A percentile compares a stretch with the other conserved stretches of the same genome.
These are phyloP conservation scores for Drosophila nr. perissopoda DNA, from an alignment of 2,888 invertebrate species.

Conservation along the genomic window DNA sequence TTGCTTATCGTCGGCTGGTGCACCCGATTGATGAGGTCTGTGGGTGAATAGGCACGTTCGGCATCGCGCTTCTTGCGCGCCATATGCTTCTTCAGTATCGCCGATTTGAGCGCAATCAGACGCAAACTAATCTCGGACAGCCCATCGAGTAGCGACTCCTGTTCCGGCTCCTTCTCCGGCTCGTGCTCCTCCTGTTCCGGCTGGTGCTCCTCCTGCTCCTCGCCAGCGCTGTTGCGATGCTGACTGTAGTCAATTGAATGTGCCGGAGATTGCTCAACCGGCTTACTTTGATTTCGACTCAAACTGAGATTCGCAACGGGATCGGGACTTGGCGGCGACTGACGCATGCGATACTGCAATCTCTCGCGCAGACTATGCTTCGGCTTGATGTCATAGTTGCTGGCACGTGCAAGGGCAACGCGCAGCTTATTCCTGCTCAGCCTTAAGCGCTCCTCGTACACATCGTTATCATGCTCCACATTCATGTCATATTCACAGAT, in stretches of 20 bases:
- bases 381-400: slow-evolving; percentile 54
- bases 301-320: slow-evolving; percentile 19
- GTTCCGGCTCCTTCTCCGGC: slow-evolving; percentile 48
- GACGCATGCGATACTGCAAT: slow-evolving; percentile 49
- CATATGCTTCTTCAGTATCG: slow-evolving; percentile 82
- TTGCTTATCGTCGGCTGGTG: slow-evolving; percentile 49
- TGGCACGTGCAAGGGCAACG: slow-evolving; percentile 71
- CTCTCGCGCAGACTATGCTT: slow-evolving; percentile 65
- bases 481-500: slow-evolving; percentile 49
- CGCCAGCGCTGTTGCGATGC: slow-evolving; percentile 11
- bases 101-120: slow-evolving; percentile 84
- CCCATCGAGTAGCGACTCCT: slow-evolving; percentile 48
- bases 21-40: slow-evolving; percentile 82
- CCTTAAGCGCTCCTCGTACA: slow-evolving; percentile 44
- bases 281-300: slow-evolving; percentile 7
- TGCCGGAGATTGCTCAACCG: neutral
- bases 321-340: slow-evolving; percentile 49
- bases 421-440: slow-evolving; percentile 79
- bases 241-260: slow-evolving; percentile 18
- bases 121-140: slow-evolving; percentile 68
- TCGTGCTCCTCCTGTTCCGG: slow-evolving; percentile 37
- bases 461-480: slow-evolving; percentile 46
- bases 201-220: slow-evolving; percentile 55
- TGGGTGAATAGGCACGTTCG: slow-evolving; percentile 84
- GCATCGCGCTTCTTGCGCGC: slow-evolving; percentile 83